Conservation (phyloP, 1,140 invertebrate genomes). For the Leptinotarsa texana region DNA sequence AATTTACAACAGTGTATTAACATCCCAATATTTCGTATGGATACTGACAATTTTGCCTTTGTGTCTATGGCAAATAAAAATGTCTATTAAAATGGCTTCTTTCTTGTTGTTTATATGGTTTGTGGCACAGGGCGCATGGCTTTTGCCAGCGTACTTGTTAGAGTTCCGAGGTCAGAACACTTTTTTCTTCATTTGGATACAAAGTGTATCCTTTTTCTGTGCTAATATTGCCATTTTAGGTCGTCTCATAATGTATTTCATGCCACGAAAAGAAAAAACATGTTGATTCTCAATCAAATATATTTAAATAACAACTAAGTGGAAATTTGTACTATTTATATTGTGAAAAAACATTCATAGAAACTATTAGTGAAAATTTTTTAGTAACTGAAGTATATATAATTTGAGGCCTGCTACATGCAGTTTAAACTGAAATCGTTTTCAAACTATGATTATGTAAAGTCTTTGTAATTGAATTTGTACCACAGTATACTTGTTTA, state of each 20-base stretch:
- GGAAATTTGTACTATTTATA: slow-evolving; percentile 6
- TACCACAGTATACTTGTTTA: no score
- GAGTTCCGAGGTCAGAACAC: slow-evolving; percentile 88
- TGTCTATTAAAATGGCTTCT: slow-evolving; percentile 59
- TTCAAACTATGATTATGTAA: no score
- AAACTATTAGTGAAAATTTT: no score
- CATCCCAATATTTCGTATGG: slow-evolving; percentile 98
- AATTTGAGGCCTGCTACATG: no score
- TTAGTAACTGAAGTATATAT: no score
- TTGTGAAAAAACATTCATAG: background rate
- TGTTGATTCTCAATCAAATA: background rate
- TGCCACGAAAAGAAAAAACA: slow-evolving; percentile 22
- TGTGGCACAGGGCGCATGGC: slow-evolving; percentile 79
- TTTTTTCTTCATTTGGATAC: slow-evolving; percentile 79
- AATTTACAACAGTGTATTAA: slow-evolving; percentile 93
- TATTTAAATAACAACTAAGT: background rate
- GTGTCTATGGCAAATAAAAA: slow-evolving; percentile 69
- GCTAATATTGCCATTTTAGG: slow-evolving; percentile 75
- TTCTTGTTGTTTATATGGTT: slow-evolving; percentile 71
- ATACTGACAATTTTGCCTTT: slow-evolving; percentile 86
- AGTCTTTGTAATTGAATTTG: no score
- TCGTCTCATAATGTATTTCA: slow-evolving; percentile 63
- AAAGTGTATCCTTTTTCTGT: slow-evolving; percentile 76
- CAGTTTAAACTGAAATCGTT: no score
- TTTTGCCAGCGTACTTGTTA: slow-evolving; percentile 86